Base-by-base conservation (phyloP, 2,888 invertebrate genomes). In the Epistrophella euchroma region DNA sequence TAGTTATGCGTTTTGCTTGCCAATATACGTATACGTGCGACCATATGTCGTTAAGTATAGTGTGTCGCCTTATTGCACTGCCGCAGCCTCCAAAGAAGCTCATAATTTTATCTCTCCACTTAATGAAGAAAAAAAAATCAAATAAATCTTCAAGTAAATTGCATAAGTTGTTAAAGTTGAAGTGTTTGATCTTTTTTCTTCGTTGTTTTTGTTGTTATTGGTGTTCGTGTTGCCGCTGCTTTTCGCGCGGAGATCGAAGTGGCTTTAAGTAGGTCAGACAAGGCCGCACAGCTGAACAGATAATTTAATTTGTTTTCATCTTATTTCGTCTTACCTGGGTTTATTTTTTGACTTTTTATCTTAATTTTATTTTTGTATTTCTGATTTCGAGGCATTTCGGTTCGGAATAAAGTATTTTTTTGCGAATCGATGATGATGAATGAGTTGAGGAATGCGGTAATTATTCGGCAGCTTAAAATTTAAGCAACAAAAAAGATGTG, bases 231-330 rank as follows among this genome's bases (percentile, higher is more conserved):
- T 37, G 56, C 58, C 15, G 45, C 45, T 50, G 47, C 22, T 60
- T 45, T 76, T 73, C 70, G 77, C 70, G 77, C 77, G 76, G 76
- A 73, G 81, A 82, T 82, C 88, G 88, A 90, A 90, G 89, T 88
- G 88, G 88, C 88, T 88, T 88, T 89, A 89, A 91, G 91, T 91
- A 89, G 91, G 91, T 91, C 91, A 91, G 90, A 82, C 91, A 91
- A 91, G 91, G 91, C 90, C 91, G 91, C 52, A 75, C 19, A 73
- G 73, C 58, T 66, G 76, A 86, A 40, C 76, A 77, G 82, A 82
- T 82, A 86, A 86, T 86, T 86, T 82, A 82, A 78, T 81, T 86
- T 86, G 74, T 84, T 56, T 78, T 74, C 72, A 72, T 60, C 15
- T 58, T 62, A 22, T 70, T 17, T 56, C 15, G 55, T 62, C 62